Evolutionary conservation across 2,797 vertebrate genomes (phyloP).

Genomic region (Martes flavigula): DNA sequence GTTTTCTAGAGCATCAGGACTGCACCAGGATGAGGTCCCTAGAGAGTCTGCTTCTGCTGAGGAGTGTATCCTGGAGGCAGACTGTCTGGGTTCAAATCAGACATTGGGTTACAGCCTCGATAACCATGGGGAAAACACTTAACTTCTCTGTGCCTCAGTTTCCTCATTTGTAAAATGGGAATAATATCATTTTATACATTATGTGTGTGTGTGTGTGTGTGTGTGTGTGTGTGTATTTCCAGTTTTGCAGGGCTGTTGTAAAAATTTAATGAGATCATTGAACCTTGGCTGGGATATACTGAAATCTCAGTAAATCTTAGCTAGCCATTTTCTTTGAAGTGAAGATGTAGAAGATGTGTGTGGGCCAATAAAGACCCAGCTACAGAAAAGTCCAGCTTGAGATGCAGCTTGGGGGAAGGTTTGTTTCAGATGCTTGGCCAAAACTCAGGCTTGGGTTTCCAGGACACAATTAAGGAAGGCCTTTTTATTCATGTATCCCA

Average conservation of each 20-base stretch:
- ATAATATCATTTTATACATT: background rate
- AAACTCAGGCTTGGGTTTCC: background rate
- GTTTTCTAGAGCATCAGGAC: background rate
- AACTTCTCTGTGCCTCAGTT: background rate
- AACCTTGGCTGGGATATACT: background rate
- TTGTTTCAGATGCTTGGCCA: background rate
- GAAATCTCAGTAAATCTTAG: background rate
- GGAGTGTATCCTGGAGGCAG: background rate
- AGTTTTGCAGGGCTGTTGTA: background rate
- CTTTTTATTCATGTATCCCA: background rate
- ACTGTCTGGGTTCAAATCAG: background rate
- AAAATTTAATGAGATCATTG: background rate
- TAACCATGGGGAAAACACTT: background rate
- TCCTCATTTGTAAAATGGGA: background rate
- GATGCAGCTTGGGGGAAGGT: background rate
- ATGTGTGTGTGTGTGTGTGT: background rate
- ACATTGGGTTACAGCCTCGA: background rate
- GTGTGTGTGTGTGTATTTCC: background rate
- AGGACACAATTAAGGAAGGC: background rate
- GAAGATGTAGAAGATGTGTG: background rate
- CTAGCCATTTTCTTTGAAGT: background rate
- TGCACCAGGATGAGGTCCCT: too few relatives aligned
- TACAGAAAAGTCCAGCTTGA: background rate
- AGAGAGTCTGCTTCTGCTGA: rapidly evolving
- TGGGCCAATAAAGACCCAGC: background rate